phyloP scores from a whole-genome alignment of 2,797 vertebrate species.

The Echeneis naucrates region DNA sequence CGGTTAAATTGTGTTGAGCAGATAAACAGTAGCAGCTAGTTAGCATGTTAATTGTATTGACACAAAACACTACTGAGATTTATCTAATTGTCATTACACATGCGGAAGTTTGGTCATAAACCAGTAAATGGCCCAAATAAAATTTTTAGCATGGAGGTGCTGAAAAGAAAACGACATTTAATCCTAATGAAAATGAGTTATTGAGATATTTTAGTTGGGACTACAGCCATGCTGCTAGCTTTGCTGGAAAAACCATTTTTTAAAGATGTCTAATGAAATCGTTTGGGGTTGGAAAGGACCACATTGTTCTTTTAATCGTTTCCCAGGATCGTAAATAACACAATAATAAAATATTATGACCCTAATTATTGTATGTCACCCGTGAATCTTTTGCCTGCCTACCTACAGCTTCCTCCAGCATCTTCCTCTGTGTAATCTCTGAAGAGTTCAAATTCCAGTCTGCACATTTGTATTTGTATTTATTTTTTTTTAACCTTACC shows the following conservation, averaged over 20 bases:
- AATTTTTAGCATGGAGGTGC: background rate
- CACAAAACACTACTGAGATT: too few relatives aligned
- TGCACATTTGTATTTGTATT: slow-evolving; percentile 9
- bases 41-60: too few relatives aligned
- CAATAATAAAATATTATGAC: background rate
- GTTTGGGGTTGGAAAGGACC: background rate
- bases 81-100: too few relatives aligned
- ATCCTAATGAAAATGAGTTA: background rate
- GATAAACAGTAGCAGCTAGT: too few relatives aligned
- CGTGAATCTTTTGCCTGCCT: background rate
- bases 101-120: too few relatives aligned
- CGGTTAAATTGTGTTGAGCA: too few relatives aligned
- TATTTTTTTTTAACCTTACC: too few relatives aligned
- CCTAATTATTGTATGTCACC: background rate
- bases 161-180: background rate
- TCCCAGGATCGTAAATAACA: background rate
- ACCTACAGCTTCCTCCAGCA: background rate
- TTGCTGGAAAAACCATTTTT: background rate
- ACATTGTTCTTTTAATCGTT: background rate
- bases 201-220: background rate
- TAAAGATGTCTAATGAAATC: background rate
- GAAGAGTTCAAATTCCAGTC: background rate
- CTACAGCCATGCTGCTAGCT: background rate
- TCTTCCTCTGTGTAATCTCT: background rate
- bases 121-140: background rate